Evolutionary conservation across 2,113 vertebrate species (phyloP).

Genomic region (Sarotherodon lohbergeri): DNA sequence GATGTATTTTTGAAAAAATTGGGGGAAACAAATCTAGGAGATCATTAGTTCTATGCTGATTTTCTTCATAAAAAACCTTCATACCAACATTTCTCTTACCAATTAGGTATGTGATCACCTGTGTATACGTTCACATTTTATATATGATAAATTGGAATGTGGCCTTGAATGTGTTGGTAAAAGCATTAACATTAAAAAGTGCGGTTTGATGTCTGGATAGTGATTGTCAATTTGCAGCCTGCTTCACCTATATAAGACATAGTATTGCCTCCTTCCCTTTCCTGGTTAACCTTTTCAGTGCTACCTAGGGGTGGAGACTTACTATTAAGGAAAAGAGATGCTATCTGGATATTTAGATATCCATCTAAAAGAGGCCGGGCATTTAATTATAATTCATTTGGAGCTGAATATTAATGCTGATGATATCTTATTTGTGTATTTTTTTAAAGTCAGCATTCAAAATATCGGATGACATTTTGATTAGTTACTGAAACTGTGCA

Average conservation of each 20-base stretch:
- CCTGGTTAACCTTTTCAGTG: background rate
- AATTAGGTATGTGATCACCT: background rate
- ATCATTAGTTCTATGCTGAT: background rate
- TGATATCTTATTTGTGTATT: background rate
- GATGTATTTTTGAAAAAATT: background rate
- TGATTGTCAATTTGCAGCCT: background rate
- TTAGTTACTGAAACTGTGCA: background rate
- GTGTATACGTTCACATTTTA: background rate
- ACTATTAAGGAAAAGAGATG: background rate
- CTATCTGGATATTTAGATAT: background rate
- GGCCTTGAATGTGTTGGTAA: background rate
- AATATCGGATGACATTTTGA: background rate
- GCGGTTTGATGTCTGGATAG: background rate
- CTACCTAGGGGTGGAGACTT: background rate
- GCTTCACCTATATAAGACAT: background rate
- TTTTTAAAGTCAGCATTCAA: background rate
- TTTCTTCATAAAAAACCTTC: background rate
- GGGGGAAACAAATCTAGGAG: accelerated
- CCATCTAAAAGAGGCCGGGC: background rate
- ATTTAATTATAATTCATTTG: background rate
- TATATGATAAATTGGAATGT: background rate
- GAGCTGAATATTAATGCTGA: background rate
- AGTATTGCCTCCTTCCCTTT: background rate
- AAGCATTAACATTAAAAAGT: background rate
- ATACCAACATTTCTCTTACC: background rate